Percentiles rank a stretch among this genome's conserved stretches.
These are phyloP conservation scores for Phrixothrix hirtus DNA, from an alignment of 2,888 invertebrate genomes.

Conservation along the genomic window DNA sequence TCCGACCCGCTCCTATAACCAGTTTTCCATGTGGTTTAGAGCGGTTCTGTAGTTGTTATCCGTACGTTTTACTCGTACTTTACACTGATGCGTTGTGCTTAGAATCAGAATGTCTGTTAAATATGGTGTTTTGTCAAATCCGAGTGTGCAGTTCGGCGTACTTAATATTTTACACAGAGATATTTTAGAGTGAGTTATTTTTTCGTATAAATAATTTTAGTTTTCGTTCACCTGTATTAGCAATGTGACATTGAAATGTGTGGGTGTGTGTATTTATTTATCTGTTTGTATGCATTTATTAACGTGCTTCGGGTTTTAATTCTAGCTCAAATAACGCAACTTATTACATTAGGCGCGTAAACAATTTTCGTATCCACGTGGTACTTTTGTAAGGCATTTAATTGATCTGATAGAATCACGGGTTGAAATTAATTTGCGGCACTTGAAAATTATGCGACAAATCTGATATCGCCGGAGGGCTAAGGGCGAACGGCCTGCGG, in stretches of 20 bases:
- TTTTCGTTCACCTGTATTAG: conserved; percentile 47
- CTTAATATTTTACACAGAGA: conserved; percentile 25
- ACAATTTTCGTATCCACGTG: conserved; percentile 1
- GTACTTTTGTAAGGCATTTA: not conserved
- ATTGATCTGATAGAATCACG: no score
- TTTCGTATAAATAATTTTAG: conserved; percentile 7
- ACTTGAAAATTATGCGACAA: not conserved
- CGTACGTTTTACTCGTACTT: conserved; percentile 31
- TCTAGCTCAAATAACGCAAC: not conserved
- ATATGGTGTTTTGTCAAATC: conserved; percentile 30
- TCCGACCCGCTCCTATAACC: conserved; percentile 27
- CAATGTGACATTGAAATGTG: conserved; percentile 50
- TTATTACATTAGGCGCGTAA: not conserved
- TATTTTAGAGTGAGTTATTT: conserved; percentile 28
- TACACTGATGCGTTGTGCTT: conserved; percentile 21
- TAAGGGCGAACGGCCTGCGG: conserved; percentile 26
- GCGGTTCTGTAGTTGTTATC: conserved; percentile 23
- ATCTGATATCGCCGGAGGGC: conserved; percentile 11
- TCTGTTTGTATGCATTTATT: conserved; percentile 9
- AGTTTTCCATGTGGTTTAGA: conserved; percentile 26
- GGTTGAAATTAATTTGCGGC: no score
- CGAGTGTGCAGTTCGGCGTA: conserved; percentile 23
- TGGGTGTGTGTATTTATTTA: conserved; percentile 42
- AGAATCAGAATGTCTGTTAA: conserved; percentile 30
- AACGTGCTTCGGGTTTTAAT: conserved; percentile 4